Base-by-base conservation (phyloP, 2,888 invertebrate genomes). In the Coremacera marginata region DNA sequence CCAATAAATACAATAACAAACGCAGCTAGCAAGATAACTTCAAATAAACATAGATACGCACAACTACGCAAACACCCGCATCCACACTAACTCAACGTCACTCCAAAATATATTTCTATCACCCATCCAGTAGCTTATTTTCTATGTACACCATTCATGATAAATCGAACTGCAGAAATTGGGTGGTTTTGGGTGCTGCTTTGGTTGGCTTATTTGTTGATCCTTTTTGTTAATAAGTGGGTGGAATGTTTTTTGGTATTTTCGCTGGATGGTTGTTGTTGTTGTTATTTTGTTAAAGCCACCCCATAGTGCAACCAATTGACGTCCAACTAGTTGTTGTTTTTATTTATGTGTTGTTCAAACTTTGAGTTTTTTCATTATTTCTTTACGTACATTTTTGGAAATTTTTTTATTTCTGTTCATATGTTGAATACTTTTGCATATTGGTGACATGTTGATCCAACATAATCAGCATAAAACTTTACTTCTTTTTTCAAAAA, bases 1-100 rank as follows among this genome's bases (percentile, higher is more conserved):
- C 74, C 67, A 74, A 74, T 74, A 67, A 74, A 65, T 67, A 55
- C 44, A 62, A 31, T 55, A n/a, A 65, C 51, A 34, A 74, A 34
- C 14, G 62, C 16, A 14, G 65, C 51, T 44, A 73, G 63, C 27
- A 49, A 73, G 34, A 27, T 70, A 55, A 57, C 70, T 57, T 51
- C 52, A 7, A 70, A 44, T 68, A 71, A 31, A 57, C 34, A 44
- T 11, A 71, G 37, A 34, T 37, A 22, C 25, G 22, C 57, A 2
- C 57, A 19, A 7, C 49, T 9, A 55, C 31, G n/a, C 31, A 55
- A 16, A 55, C 70, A 52, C 25, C 52, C 55, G 37, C 34, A 55
- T 19, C 5, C 34, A 52, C n/a, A 70, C 37, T 0, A 3, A 19
- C 22, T 44, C 22, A 68, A 4, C 5, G 3, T 19, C 67, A 49